Evolutionary conservation across 2,888 invertebrate genomes (phyloP).

Genomic region (Lordiphosa fenestrarum): DNA sequence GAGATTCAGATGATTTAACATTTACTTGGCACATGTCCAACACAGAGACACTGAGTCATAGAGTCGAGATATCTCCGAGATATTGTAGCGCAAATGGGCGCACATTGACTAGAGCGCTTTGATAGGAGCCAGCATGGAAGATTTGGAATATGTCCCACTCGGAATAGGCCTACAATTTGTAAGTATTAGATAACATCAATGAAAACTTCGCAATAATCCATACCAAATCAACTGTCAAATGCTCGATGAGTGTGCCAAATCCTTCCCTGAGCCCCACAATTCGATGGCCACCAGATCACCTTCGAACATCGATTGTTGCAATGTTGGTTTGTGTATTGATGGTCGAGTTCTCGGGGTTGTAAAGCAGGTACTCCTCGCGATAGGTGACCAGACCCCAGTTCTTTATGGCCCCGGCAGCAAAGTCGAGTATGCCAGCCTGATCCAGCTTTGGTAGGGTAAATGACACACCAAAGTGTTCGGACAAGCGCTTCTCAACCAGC

Average conservation of each 20-base stretch:
- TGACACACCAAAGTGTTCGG: constrained; percentile 86
- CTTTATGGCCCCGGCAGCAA: constrained; percentile 93
- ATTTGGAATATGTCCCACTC: constrained; percentile 88
- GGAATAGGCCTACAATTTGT: constrained; percentile 81
- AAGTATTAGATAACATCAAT: not conserved
- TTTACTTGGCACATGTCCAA: too few species aligned
- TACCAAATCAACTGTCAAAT: constrained; percentile 71
- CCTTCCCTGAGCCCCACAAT: constrained; percentile 89
- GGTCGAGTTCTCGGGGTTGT: constrained; percentile 69
- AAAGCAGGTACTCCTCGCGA: constrained; percentile 77
- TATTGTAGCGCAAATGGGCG: too few species aligned
- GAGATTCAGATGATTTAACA: too few species aligned
- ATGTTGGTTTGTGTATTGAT: constrained; percentile 78
- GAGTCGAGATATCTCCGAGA: too few species aligned
- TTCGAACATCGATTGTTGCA: constrained; percentile 84
- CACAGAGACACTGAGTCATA: too few species aligned
- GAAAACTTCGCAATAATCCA: constrained; percentile 3
- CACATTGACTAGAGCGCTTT: constrained; percentile 86
- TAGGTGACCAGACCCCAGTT: constrained; percentile 94
- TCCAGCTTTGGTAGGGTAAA: constrained; percentile 91
- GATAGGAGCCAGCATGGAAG: constrained; percentile 88
- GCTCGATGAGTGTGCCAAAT: constrained; percentile 81
- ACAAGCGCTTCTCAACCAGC: constrained; percentile 85
- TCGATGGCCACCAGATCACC: constrained; percentile 86
- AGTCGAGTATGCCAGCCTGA: constrained; percentile 93